Base-by-base conservation (phyloP, 2,888 invertebrate genomes). In the Thalpophila matura region DNA sequence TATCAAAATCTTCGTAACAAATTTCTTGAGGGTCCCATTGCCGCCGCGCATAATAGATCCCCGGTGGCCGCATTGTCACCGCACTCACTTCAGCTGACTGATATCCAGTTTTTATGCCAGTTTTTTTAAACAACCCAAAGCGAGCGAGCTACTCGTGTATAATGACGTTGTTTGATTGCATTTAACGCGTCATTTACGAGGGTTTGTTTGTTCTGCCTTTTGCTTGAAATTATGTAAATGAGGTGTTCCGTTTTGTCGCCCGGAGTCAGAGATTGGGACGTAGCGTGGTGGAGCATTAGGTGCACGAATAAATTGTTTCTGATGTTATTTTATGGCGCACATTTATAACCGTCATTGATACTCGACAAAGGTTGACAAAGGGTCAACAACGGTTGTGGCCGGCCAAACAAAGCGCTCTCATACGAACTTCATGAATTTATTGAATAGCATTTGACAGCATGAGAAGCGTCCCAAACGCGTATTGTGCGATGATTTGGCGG, bases 161-260 rank as follows among this genome's bases (percentile, higher is more conserved):
- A 91, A 92, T 91, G 81, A 91, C 86, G 89, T 88, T 87, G 90
- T 92, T 90, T 89, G 89, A 89, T 86, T 86, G 83, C 87, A 87
- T 92, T 93, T 92, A 92, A 91, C 89, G 89, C 89, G 89, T 86
- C 92, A 90, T 91, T 92, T 91, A 88, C 79, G 86, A 87, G 88
- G 91, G 91, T 89, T 86, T 91, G 87, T 91, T 90, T 90, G 89
- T 87, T 90, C 82, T 87, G 82, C 74, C 42, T 86, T 87, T 83
- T 79, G 78, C 74, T 80, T 80, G 66, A 87, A 90, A 91, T 92
- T 91, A 92, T 92, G 91, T 84, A 86, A 91, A 92, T 90, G 80
- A 74, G 74, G 72, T 64, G 79, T 81, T 73, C 74, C 77, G 79
- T 82, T 81, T 79, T 71, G 77, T 74, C 49, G 40, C 50, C 49